Evolutionary conservation across 2,888 invertebrate genomes (phyloP), one percentile per base, ranked within the genome.

Genomic region (Oligia latruncula): DNA sequence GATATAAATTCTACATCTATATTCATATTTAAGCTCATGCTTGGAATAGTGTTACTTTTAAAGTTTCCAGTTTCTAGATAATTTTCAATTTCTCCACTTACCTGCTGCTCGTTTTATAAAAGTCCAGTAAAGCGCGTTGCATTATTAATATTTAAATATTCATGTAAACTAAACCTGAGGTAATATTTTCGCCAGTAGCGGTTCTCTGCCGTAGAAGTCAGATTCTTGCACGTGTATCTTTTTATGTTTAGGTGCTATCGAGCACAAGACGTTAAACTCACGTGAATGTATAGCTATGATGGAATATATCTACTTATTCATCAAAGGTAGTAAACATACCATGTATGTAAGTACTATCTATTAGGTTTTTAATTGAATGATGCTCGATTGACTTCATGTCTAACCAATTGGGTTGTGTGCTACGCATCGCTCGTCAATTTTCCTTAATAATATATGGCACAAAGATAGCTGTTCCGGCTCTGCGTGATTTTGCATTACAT

Each of bases 101-200:
- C 77, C 55, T 55, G 62, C 60, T 46, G 29, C 29, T 40, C 62
- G 52, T 58, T 55, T 81, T 55, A 71, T 62, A 80, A 66, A 70
- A 71, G 58, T 68, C 43, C 55, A 23, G 43, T 74, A 62, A 46
- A 78, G 60, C 62, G 55, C 62, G 40, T 73, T 81, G 70, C 73
- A 49, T 76, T 86, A 64, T 83, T 86, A 74, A 77, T 68, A 85
- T 85, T 81, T 72, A 72, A 68, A 81, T 75, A 70, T 70, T 85
- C 68, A 75, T 81, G 40, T 70, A 55, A 81, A 75, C 60, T 71
- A 40, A 65, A 58, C 29, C 35, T 15, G 52, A 23, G 70, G 40
- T 58, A 58, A 66, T 43, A 52, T 29, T 58, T 71, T 67, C 20
- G 35, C 3, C n/a, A 58, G 78, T 23, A 35, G 84, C 70, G 29